phyloP scores from a whole-genome alignment of 2,113 vertebrate species.

The Callithrix jacchus region DNA sequence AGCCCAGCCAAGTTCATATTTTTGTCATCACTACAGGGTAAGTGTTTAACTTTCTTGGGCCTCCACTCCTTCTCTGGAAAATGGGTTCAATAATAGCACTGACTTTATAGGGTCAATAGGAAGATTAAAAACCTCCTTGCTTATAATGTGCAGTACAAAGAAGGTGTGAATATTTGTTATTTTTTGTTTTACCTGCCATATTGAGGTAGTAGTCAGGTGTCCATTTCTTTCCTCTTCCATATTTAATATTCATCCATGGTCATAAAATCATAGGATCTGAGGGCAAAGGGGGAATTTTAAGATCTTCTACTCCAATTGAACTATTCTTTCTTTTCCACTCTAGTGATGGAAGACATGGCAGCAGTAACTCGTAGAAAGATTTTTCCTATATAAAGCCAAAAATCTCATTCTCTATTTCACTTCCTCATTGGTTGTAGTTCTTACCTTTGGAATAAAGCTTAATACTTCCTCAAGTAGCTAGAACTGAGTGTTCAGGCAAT shows the following conservation, averaged over 20 bases:
- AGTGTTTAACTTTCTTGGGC: rapidly evolving
- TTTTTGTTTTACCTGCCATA: rapidly evolving
- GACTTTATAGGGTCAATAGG: rapidly evolving
- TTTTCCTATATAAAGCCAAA: background rate
- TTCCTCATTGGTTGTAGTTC: background rate
- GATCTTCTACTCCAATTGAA: too few species aligned
- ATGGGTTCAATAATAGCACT: rapidly evolving
- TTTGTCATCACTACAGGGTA: background rate
- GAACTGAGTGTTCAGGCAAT: background rate
- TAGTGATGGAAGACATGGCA: background rate
- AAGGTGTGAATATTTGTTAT: rapidly evolving
- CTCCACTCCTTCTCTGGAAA: too few species aligned
- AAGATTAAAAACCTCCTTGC: rapidly evolving
- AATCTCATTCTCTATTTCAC: too few species aligned
- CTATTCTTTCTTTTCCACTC: too few species aligned
- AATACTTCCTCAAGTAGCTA: too few species aligned
- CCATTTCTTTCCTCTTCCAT: too few species aligned
- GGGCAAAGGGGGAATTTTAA: background rate
- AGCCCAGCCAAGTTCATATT: background rate
- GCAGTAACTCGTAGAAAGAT: too few species aligned
- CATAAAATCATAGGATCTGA: background rate
- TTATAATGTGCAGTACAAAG: rapidly evolving
- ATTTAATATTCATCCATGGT: rapidly evolving
- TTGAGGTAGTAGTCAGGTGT: rapidly evolving
- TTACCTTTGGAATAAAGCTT: background rate